These are phyloP conservation scores for Lepilemur ruficaudatus DNA, from an alignment of 2,797 vertebrate species.

Conservation along the genomic window DNA sequence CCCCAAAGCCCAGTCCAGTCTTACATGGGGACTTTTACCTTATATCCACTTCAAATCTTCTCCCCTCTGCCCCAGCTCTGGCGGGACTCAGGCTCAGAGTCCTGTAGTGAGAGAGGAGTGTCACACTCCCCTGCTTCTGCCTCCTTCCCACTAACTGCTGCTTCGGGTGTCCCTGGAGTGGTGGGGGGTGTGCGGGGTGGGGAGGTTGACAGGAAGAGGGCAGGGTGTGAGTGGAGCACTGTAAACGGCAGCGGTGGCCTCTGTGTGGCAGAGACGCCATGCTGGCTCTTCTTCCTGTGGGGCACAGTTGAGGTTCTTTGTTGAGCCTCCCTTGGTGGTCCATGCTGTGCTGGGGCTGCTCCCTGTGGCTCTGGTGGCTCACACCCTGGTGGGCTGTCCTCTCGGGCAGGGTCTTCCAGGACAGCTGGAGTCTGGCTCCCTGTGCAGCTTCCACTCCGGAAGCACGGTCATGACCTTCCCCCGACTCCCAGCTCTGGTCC, in stretches of 20 bases:
- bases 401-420: neutral
- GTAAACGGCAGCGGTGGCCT: accelerated
- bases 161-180: neutral
- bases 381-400: neutral
- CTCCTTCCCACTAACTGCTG: neutral
- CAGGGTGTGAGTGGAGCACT: neutral
- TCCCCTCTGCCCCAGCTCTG: neutral
- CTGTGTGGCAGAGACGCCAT: neutral
- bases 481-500: neutral
- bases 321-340: neutral
- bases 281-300: neutral
- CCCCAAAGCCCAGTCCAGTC: neutral
- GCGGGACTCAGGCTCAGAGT: neutral
- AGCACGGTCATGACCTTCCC: accelerated
- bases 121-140: neutral
- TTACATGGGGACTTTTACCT: neutral
- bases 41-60: neutral
- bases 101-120: neutral
- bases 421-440: neutral
- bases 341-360: neutral
- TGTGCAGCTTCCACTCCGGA: neutral
- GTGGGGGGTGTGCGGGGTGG: neutral
- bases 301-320: neutral
- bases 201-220: neutral
- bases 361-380: neutral